These are phyloP conservation scores for Celastrina argiolus DNA, from an alignment of 2,888 invertebrate species.

Conservation along the genomic window DNA sequence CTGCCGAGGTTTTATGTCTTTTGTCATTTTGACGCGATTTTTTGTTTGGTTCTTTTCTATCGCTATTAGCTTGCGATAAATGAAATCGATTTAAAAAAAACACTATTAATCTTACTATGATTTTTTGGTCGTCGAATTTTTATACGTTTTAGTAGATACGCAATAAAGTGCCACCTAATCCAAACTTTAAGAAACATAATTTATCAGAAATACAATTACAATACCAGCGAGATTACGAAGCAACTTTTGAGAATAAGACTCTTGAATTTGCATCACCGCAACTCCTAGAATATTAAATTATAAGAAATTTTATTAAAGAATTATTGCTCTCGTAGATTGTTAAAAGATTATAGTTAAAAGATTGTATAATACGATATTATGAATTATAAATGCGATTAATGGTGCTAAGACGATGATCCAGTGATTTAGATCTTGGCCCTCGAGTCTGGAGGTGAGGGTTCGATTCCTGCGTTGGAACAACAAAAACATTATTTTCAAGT, in stretches of 20 bases:
- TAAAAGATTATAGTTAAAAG: background rate
- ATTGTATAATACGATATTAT: background rate
- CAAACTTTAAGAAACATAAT: background rate
- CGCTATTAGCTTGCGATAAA: background rate
- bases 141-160: too few relatives aligned
- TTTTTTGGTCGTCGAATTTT: too few relatives aligned
- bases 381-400: background rate
- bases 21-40: constrained; percentile 2
- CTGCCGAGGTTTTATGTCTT: constrained; percentile 9
- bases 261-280: constrained; percentile 6
- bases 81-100: background rate
- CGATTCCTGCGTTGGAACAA: too few relatives aligned
- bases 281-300: constrained; percentile 9
- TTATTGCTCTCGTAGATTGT: constrained; percentile 17
- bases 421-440: too few relatives aligned
- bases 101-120: too few relatives aligned
- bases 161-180: too few relatives aligned
- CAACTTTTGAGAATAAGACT: background rate
- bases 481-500: too few relatives aligned
- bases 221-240: background rate
- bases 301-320: constrained; percentile 14
- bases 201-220: background rate
- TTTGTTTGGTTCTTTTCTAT: background rate
- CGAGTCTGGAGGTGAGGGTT: too few relatives aligned
- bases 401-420: too few relatives aligned